Evolutionary conservation across 2,888 invertebrate species (phyloP), one percentile per base, ranked within the genome.

Genomic region (Dastarcus helophoroides): DNA sequence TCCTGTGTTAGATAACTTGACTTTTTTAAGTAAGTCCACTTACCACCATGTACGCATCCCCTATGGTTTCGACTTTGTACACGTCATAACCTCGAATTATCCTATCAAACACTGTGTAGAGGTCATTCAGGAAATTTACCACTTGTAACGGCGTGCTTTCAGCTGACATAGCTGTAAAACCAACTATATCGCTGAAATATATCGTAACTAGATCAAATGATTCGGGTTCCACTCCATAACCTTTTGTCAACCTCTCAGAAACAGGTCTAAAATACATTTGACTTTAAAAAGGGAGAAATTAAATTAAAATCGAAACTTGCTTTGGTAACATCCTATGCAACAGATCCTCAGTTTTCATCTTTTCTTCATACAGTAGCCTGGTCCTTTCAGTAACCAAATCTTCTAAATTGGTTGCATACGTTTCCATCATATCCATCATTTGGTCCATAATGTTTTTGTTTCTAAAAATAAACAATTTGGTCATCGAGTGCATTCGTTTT

Each of bases 381-480:
- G 93, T 93, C 51, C 93, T 73, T 65, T 93, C 90, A 51, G 74
- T 81, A 55, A 93, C 93, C 65, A 93, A 75, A 61, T 89, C 89
- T 64, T 93, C 93, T 63, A 93, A 75, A 67, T 93, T 86, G 61
- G 86, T 84, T 35, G 91, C 89, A 63, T 94, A 91, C 54, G 86
- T 89, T 60, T 90, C 93, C 90, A 93, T 90, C 86, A 91, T 90
- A 49, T 85, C 82, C 81, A 93, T 89, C 88, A 93, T 90, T 70
- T 91, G 89, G 62, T 93, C 91, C 86, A 91, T 86, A 47, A 91
- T 88, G 58, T 90, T 90, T 50, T 80, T 76, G 51, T 76, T 81
- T 55, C 85, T 85, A 51, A 27, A 59, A 48, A n/a, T n/a, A n/a
- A n/a, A n/a, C n/a, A n/a, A n/a, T n/a, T n/a, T n/a, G n/a, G n/a